Base-by-base conservation (phyloP, 2,888 invertebrate species). In the Camponotus fellah region DNA sequence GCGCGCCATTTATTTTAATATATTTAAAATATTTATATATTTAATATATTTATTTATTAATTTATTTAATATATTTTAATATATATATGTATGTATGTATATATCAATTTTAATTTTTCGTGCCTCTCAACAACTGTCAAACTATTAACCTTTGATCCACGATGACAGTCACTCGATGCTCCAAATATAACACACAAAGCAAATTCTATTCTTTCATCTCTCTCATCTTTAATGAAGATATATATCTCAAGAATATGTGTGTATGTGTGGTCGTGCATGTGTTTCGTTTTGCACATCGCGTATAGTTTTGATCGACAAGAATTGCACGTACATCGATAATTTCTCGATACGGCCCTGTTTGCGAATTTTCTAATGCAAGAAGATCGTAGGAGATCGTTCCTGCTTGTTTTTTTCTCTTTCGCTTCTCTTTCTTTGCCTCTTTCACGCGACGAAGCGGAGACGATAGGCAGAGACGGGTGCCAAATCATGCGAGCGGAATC, bases 401-500 rank as follows among this genome's bases (percentile, higher is more conserved):
- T 34, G 65, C 58, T 64, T 86, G 62, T 80, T 82, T 69, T 82
- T 83, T 80, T 80, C 58, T 62, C 40, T 74, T 58, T 72, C 40
- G 71, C 21, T 3, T 37, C 58, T 65, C 34, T 40, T 72, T 74
- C 62, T 80, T 69, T 49, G 46, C 65, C 12, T 43, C 53, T 53
- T 26, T 34, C 49, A 74, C 62, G 60, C 81, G 43, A 66, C 83
- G 77, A 76, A 72, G 75, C 83, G 82, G 40, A 37, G 85, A 81
- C 84, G 43, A 84, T 77, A 65, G 68, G 60, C 87, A 26, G 26
- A 26, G 81, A 80, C 84, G 81, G 87, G 92, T 94, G 94, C 94
- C 94, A 95, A 95, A 94, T 94, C 93, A 94, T 93, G 89, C 94
- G 92, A 92, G 90, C 92, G 94, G 95, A 94, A 95, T 95, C 91